A percentile compares a stretch with the other conserved stretches of the same genome.
Conservation (phyloP, 2,888 invertebrate species). For the Morpho deidamia region DNA sequence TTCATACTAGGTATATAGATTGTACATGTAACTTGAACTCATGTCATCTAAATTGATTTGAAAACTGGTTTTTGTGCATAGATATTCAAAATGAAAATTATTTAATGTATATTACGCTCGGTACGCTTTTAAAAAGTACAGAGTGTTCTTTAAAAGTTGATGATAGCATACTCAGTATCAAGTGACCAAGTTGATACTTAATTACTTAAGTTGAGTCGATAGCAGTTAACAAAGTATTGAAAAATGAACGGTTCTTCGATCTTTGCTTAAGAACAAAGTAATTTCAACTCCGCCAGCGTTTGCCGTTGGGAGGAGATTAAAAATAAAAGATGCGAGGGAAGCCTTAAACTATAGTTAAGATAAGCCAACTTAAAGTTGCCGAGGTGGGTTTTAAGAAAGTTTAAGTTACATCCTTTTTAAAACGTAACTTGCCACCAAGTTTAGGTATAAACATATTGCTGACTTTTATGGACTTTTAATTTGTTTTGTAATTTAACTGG, state of each 20-base stretch:
- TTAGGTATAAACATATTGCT: constrained; percentile 22
- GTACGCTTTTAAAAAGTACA: constrained; percentile 1
- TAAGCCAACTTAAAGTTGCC: constrained; percentile 46
- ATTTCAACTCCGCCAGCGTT: constrained; percentile 64
- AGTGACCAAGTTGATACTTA: constrained; percentile 36
- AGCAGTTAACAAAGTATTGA: constrained; percentile 63
- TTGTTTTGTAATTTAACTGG: constrained; percentile 16
- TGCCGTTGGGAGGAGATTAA: constrained; percentile 57
- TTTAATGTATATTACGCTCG: neutral
- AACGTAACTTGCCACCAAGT: constrained; percentile 32
- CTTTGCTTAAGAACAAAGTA: constrained; percentile 66
- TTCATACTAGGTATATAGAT: too few species aligned
- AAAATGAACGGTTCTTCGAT: constrained; percentile 70
- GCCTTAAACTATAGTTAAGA: constrained; percentile 67
- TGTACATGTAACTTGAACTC: too few species aligned
- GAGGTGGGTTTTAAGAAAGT: constrained; percentile 52
- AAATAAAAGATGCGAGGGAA: constrained; percentile 60
- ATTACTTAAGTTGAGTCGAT: constrained; percentile 54
- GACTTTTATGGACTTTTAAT: constrained; percentile 24
- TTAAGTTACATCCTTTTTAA: constrained; percentile 47
- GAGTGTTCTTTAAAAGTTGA: constrained; percentile 12
- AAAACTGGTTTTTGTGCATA: too few species aligned
- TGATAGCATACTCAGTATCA: constrained; percentile 19
- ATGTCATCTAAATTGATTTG: too few species aligned
- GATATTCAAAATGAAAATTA: too few species aligned